Percentiles rank a stretch among this genome's conserved stretches.
Evolutionary conservation across 1,140 invertebrate species (phyloP).

Genomic region (Acromyrmex heyeri): DNA sequence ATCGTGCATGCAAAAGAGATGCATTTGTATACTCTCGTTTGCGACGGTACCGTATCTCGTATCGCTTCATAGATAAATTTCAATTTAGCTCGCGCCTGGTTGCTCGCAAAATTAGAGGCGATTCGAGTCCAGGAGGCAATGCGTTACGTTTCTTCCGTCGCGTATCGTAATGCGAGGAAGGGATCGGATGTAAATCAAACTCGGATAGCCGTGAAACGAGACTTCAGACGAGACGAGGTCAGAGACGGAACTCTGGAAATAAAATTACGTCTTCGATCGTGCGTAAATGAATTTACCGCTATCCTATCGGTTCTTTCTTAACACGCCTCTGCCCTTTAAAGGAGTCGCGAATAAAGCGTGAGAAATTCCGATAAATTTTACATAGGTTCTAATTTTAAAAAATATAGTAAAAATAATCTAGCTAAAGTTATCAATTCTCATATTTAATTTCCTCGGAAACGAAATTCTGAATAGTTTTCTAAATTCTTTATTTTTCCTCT

Average conservation of each 20-base stretch:
- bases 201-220: slow-evolving; percentile 71
- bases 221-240: slow-evolving; percentile 60
- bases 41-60: neutral
- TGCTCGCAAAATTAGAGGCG: slow-evolving; percentile 40
- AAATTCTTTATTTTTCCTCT: neutral
- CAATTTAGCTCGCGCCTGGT: slow-evolving; percentile 42
- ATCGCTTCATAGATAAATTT: slow-evolving; percentile 36
- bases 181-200: slow-evolving; percentile 69
- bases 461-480: neutral
- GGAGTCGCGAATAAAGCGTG: neutral
- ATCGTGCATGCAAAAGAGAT: neutral
- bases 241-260: slow-evolving; percentile 70
- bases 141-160: slow-evolving; percentile 21
- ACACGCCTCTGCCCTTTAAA: neutral
- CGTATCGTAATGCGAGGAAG: slow-evolving; percentile 45
- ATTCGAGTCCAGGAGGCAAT: slow-evolving; percentile 31
- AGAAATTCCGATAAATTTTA: neutral
- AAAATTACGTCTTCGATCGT: slow-evolving; percentile 76
- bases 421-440: neutral
- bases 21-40: slow-evolving; percentile 13
- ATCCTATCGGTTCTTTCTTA: slow-evolving; percentile 13
- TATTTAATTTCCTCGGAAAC: neutral
- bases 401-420: neutral
- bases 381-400: neutral
- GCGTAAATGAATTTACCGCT: slow-evolving; percentile 73